phyloP scores from a whole-genome alignment of 2,888 invertebrate genomes.

The Morpho helenor region DNA sequence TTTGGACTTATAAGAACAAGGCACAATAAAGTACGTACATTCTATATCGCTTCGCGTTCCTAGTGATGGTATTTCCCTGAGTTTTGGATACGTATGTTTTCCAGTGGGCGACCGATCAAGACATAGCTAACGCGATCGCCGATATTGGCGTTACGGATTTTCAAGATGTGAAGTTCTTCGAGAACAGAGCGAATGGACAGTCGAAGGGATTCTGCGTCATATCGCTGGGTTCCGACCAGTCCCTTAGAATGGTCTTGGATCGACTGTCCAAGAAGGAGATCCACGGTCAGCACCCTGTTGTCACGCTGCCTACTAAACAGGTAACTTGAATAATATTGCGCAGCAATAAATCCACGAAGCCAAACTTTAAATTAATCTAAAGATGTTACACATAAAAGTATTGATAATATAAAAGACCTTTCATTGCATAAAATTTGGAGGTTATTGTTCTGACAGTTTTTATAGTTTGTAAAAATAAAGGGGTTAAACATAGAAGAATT shows the following conservation, averaged over 20 bases:
- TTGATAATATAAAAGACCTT: no score
- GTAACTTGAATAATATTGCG: constrained; percentile 51
- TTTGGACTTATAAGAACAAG: constrained; percentile 6
- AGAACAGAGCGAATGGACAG: constrained; percentile 98
- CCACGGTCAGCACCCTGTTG: constrained; percentile 96
- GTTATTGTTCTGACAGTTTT: no score
- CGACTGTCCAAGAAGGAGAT: constrained; percentile 96
- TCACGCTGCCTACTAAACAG: constrained; percentile 97
- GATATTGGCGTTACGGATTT: constrained; percentile 95
- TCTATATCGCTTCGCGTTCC: constrained; percentile 31
- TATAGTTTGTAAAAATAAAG: no score
- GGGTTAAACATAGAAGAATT: no score
- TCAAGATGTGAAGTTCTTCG: constrained; percentile 99
- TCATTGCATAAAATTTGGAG: no score
- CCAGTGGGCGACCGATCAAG: constrained; percentile 99
- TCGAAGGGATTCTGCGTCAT: constrained; percentile 99
- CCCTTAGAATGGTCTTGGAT: constrained; percentile 94
- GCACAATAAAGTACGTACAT: constrained; percentile 33
- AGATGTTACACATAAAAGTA: no score
- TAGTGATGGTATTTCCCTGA: constrained; percentile 40
- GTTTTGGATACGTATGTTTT: constrained; percentile 64
- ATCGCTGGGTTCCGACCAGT: constrained; percentile 94
- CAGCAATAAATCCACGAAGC: no score
- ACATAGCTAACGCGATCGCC: constrained; percentile 93
- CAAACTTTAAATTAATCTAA: no score